Conservation (phyloP, 2,113 vertebrate species). For the Gadus chalcogrammus region DNA sequence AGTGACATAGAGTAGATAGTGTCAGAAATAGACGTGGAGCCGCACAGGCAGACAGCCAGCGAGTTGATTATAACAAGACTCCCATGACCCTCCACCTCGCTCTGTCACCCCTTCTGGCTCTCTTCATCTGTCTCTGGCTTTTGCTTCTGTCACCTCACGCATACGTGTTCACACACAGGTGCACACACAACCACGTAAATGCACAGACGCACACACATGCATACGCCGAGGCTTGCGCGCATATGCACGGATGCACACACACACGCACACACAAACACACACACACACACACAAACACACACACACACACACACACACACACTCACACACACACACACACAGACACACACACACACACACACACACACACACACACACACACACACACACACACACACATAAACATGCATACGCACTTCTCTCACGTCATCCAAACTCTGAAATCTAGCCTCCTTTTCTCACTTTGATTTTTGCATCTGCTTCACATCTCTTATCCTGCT, state of each 20-base stretch:
- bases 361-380: conserved; percentile 1
- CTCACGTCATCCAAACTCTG: not conserved
- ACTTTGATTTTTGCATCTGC: not conserved
- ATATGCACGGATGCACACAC: not conserved
- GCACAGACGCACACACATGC: not conserved
- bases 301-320: not conserved
- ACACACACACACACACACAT: not conserved
- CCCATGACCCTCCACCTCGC: no score
- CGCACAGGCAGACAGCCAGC: no score
- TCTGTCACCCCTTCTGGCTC: no score
- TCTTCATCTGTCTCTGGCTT: no score
- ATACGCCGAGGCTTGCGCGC: not conserved
- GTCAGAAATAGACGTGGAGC: no score
- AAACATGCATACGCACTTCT: not conserved
- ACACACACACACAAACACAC: not conserved
- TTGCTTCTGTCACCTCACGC: no score
- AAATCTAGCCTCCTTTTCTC: not conserved
- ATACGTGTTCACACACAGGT: no score
- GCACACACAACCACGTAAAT: not conserved
- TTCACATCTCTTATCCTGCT: not conserved
- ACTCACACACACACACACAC: not conserved
- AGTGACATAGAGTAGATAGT: not conserved
- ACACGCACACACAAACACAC: conserved; percentile 7
- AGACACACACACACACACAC: no score
- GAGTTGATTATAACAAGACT: no score